Base-by-base conservation (phyloP, 92 coral and sea anemone genomes). In the Porites divaricata region DNA sequence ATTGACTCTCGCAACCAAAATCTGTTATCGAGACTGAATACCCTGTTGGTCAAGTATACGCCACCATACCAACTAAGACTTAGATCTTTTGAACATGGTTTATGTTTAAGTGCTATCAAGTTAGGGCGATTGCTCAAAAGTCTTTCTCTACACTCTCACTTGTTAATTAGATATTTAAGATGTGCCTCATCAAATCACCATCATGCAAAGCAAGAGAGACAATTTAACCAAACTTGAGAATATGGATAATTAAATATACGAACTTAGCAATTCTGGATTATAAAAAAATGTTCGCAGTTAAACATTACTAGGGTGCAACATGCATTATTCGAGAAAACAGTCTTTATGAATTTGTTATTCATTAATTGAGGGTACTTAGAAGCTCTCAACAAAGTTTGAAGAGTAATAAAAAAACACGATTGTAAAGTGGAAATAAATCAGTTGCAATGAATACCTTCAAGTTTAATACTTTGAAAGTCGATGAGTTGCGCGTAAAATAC, bases 121-220 rank as follows among this genome's bases (percentile, higher is more conserved):
- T 15, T 54, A 54, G 10, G 16, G 16, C 2, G 16, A 15, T 54
- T 54, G 12, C 16, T 54, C 1, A 16, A 61, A 20, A 19, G 21
- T 61, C 7, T 25, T 20, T 8, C 50, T 25, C 50, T 8, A 6
- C 51, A 63, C 21, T 41, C 59, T 67, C 72, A 20, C 75, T 12
- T 24, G 49, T 67, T 79, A 67, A 51, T 67, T 52, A 53, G 50
- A 6, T 67, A 56, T 61, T 74, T 77, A 63, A 57, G 21, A 58
- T 77, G 68, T 77, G 66, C 67, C 64, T 48, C 22, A 17, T 49
- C 63, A 50, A 79, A 79, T 67, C 74, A 66, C 52, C 50, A 20
- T 52, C 49, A 7, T 56, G 41, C 7, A 13, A 13, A 17, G 9
- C 53, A 77, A 77, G 9, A 35, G 26, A 21, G 6, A 20, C 59